A percentile compares a stretch with the other conserved stretches of the same genome.
phyloP scores from a whole-genome alignment of 2,113 vertebrate species.

The Cyanoramphus novaezelandiae region DNA sequence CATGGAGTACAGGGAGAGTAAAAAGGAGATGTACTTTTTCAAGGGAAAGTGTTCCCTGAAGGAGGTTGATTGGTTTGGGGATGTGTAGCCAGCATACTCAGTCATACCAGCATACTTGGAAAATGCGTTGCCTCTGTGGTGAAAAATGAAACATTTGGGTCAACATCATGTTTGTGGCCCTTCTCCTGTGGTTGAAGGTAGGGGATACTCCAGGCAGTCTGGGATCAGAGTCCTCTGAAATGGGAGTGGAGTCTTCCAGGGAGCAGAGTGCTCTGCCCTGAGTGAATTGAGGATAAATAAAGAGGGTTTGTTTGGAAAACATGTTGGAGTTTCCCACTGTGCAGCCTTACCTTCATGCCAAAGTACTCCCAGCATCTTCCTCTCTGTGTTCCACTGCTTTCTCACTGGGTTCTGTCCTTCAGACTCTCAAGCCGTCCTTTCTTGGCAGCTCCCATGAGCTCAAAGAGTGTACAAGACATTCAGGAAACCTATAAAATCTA shows the following conservation, averaged over 20 bases:
- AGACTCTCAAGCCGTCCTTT: neutral
- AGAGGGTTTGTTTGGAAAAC: neutral
- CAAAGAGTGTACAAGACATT: neutral
- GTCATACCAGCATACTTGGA: neutral
- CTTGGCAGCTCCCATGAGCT: constrained; percentile 8
- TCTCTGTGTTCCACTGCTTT: neutral
- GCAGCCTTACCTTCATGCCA: neutral
- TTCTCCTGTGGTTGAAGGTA: constrained; percentile 19
- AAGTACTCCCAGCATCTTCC: neutral
- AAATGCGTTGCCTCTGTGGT: neutral
- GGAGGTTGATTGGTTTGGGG: neutral
- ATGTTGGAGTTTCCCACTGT: neutral
- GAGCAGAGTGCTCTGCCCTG: neutral
- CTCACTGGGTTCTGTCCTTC: neutral
- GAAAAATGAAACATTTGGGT: constrained; percentile 23
- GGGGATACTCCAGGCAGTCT: neutral
- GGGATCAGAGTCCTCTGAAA: neutral
- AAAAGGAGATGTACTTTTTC: neutral
- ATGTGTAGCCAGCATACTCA: neutral
- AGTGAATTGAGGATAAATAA: neutral
- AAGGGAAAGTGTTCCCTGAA: neutral
- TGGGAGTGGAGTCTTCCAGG: neutral
- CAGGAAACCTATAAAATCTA: constrained; percentile 41
- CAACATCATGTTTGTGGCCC: constrained; percentile 13
- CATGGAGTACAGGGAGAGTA: neutral